Conservation (phyloP, 2,113 vertebrate species). For the Rhinolophus sinicus region DNA sequence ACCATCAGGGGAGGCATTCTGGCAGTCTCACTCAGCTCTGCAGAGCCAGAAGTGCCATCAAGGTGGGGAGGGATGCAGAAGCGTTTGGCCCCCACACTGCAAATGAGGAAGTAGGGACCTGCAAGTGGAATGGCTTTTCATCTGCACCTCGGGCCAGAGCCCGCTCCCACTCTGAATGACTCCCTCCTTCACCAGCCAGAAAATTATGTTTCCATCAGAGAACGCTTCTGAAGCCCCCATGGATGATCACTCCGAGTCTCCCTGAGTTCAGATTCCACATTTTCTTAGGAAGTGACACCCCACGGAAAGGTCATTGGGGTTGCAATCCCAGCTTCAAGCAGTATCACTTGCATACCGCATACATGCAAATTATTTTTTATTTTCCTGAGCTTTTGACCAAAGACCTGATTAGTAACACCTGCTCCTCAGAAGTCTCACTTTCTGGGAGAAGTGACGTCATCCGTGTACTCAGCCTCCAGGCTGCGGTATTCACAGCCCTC, state of each 20-base stretch:
- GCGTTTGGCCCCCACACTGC: not conserved
- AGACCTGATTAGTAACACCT: not conserved
- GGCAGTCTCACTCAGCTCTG: not conserved
- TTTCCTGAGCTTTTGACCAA: not conserved
- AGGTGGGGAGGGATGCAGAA: not conserved
- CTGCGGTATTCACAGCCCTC: not conserved
- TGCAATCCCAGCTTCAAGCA: not conserved
- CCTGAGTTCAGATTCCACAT: not conserved
- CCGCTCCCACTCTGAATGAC: accelerated
- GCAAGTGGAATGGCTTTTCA: not conserved
- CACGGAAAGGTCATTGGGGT: accelerated
- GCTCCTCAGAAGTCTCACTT: not conserved
- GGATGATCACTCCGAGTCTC: not conserved
- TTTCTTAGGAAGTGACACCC: not conserved
- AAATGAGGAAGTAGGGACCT: not conserved
- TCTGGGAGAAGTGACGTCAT: not conserved
- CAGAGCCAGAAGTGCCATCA: too few relatives aligned
- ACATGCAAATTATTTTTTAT: not conserved
- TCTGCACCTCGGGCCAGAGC: accelerated
- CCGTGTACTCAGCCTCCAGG: not conserved
- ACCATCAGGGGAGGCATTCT: not conserved
- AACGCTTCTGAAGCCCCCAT: not conserved
- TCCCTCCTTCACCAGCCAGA: not conserved
- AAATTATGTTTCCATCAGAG: not conserved
- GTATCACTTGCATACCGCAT: not conserved